A percentile compares a stretch with the other conserved stretches of the same genome.
These are phyloP conservation scores for Diadumene lineata DNA, from an alignment of 92 coral and sea anemone species.

Conservation along the genomic window DNA sequence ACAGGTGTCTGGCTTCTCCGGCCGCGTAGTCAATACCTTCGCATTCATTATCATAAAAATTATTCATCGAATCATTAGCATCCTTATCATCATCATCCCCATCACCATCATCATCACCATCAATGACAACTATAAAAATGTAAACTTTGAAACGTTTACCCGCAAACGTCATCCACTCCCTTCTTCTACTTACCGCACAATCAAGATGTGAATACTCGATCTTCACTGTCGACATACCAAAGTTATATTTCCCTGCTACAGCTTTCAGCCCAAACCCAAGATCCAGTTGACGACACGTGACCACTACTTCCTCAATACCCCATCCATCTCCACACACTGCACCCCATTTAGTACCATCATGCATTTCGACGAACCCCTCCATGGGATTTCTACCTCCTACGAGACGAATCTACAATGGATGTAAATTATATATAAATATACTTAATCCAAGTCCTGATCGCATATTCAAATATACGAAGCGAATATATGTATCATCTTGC, in stretches of 20 bases:
- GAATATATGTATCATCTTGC: too few species aligned
- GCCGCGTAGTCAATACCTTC: neutral
- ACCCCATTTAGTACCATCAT: constrained; percentile 75
- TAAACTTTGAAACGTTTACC: neutral
- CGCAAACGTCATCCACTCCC: too few species aligned
- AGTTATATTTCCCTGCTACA: constrained; percentile 30
- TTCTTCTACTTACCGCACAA: neutral
- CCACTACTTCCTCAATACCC: constrained; percentile 85
- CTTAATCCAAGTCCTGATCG: too few species aligned
- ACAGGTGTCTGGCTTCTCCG: too few species aligned
- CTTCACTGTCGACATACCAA: constrained; percentile 29
- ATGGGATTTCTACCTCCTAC: constrained; percentile 39
- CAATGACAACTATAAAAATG: neutral
- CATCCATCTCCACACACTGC: constrained; percentile 82
- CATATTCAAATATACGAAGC: too few species aligned
- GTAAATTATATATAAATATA: neutral
- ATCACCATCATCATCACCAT: neutral
- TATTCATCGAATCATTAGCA: neutral
- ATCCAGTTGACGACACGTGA: constrained; percentile 77
- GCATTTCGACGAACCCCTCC: constrained; percentile 88
- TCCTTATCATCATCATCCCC: neutral
- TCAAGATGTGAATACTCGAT: constrained; percentile 4
- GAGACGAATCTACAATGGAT: constrained; percentile 69
- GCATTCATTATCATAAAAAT: neutral
- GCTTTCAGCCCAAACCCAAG: constrained; percentile 65